These are phyloP conservation scores for Neodiprion virginianus DNA, from an alignment of 1,140 invertebrate genomes.

Conservation along the genomic window DNA sequence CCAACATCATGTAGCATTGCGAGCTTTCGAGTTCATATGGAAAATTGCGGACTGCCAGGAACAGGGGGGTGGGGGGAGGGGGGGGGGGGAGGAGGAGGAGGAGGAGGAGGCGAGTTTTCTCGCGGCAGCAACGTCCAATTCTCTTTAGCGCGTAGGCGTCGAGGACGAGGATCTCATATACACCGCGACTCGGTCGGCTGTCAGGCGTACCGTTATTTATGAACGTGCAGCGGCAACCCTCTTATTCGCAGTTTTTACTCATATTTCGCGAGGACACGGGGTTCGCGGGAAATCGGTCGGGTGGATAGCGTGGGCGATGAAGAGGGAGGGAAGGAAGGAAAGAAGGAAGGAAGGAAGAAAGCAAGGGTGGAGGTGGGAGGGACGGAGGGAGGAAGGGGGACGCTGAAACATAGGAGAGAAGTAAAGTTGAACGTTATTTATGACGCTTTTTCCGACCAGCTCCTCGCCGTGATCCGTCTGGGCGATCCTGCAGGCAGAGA, in stretches of 20 bases:
- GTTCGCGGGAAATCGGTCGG: slow-evolving; percentile 19
- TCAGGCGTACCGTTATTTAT: slow-evolving; percentile 54
- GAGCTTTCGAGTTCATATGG: too few relatives aligned
- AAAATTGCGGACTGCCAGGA: too few relatives aligned
- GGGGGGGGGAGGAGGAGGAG: too few relatives aligned
- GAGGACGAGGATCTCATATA: slow-evolving; percentile 12
- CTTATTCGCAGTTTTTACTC: slow-evolving; percentile 58
- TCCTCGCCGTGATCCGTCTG: slow-evolving; percentile 21
- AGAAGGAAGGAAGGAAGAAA: slow-evolving; percentile 36
- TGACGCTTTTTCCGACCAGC: slow-evolving; percentile 43
- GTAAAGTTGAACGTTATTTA: slow-evolving; percentile 55
- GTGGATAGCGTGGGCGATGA: slow-evolving; percentile 37
- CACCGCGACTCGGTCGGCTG: slow-evolving; percentile 35
- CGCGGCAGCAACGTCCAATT: background rate
- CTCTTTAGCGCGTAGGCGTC: background rate
- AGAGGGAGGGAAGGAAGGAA: slow-evolving; percentile 28
- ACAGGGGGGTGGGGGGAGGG: too few relatives aligned
- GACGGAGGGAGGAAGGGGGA: slow-evolving; percentile 13
- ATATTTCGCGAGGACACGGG: slow-evolving; percentile 43
- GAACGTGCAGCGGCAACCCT: slow-evolving; percentile 48
- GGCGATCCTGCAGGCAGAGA: background rate
- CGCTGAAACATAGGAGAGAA: slow-evolving; percentile 27
- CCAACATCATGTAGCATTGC: too few relatives aligned
- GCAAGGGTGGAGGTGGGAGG: slow-evolving; percentile 16
- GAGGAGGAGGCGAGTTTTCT: too few relatives aligned